Evolutionary conservation across 2,888 invertebrate species (phyloP).

Genomic region (Tetranychus piercei): DNA sequence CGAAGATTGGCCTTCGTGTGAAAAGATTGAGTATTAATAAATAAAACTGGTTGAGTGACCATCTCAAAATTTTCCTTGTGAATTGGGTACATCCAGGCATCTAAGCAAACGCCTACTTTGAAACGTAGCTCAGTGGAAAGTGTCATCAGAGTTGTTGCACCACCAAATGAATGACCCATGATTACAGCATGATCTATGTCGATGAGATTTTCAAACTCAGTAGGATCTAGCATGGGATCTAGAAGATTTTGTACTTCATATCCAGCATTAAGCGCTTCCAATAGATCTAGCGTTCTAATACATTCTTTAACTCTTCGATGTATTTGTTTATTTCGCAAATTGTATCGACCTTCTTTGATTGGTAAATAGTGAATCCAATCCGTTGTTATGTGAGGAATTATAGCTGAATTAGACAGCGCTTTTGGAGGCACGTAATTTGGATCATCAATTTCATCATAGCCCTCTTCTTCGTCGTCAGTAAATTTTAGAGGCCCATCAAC

Average conservation of each 20-base stretch:
- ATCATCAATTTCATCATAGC: constrained; percentile 22
- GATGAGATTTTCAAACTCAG: constrained; percentile 33
- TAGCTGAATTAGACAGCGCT: constrained; percentile 12
- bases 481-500: constrained; percentile 14
- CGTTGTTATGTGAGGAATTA: constrained; percentile 18
- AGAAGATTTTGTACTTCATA: constrained; percentile 37
- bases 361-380: constrained; percentile 19
- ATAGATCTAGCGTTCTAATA: constrained; percentile 36
- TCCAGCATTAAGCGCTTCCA: constrained; percentile 38
- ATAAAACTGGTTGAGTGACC: constrained; percentile 38
- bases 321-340: constrained; percentile 32
- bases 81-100: constrained; percentile 46
- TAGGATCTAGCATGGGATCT: constrained; percentile 31
- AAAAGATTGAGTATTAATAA: constrained; percentile 43
- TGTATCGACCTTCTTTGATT: constrained; percentile 9
- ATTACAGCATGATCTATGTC: constrained; percentile 37
- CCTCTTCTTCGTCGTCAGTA: constrained; percentile 16
- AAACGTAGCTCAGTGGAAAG: constrained; percentile 39
- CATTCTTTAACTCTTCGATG: constrained; percentile 39
- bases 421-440: constrained; percentile 20
- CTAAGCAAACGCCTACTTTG: constrained; percentile 39
- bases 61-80: constrained; percentile 36
- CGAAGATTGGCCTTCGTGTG: constrained; percentile 39
- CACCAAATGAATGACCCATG: constrained; percentile 49
- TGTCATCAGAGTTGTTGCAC: constrained; percentile 42